These are phyloP conservation scores for Pipistrellus pipistrellus DNA, from an alignment of 2,797 vertebrate genomes.

Conservation along the genomic window DNA sequence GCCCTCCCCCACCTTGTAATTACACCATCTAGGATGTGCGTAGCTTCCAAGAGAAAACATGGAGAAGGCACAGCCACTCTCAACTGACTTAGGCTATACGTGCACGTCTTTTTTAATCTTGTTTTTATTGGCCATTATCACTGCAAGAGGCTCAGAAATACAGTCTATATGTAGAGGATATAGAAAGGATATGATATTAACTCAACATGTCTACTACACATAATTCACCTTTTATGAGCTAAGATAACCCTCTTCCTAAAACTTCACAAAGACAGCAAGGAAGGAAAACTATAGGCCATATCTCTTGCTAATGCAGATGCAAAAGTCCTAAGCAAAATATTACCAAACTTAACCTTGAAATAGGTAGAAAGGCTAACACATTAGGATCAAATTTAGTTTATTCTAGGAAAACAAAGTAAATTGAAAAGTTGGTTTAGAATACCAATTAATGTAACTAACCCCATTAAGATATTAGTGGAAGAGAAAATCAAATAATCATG, in stretches of 20 bases:
- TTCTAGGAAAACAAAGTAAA: background rate
- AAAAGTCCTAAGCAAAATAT: conserved; percentile 26
- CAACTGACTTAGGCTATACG: background rate
- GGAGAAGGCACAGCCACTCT: background rate
- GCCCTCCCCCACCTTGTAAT: background rate
- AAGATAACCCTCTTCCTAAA: background rate
- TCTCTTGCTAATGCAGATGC: background rate
- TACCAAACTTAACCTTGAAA: background rate
- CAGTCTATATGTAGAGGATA: background rate
- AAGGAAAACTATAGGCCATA: background rate
- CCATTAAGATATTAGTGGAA: background rate
- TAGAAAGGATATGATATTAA: background rate
- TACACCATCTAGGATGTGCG: background rate
- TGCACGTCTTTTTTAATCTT: background rate
- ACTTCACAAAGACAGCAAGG: background rate
- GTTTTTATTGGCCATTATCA: background rate
- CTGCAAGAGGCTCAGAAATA: background rate
- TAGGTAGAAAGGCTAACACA: background rate
- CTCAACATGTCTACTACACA: background rate
- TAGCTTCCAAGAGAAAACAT: background rate
- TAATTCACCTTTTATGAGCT: background rate
- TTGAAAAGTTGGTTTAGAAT: background rate
- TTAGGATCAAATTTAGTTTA: background rate
- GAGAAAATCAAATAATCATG: background rate
- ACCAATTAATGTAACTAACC: background rate